Percentiles rank a stretch among this genome's conserved stretches.
Evolutionary conservation across 2,888 invertebrate genomes (phyloP).

Genomic region (Conops quadrifasciatus): DNA sequence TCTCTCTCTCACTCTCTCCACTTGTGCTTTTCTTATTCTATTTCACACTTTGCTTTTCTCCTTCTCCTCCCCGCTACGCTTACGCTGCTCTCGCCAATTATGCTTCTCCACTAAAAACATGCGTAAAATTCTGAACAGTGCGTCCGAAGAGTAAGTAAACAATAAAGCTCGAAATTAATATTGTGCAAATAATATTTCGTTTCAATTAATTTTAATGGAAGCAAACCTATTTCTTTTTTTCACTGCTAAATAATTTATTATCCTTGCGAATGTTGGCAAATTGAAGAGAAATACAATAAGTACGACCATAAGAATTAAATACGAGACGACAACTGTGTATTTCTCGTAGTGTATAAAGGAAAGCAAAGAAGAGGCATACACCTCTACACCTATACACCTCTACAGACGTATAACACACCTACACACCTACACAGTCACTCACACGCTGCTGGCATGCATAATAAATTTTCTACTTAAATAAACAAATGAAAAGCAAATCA

Average conservation of each 20-base stretch:
- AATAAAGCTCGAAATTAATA: conserved; percentile 7
- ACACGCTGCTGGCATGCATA: conserved; percentile 24
- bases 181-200: not conserved
- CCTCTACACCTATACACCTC: not conserved
- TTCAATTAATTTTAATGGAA: not conserved
- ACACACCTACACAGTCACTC: conserved; percentile 40
- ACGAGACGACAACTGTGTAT: not conserved
- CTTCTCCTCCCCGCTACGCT: not conserved
- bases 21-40: not conserved
- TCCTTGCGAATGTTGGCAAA: no score
- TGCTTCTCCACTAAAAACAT: conserved; percentile 23
- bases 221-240: not conserved
- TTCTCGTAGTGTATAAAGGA: no score
- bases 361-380: conserved; percentile 25
- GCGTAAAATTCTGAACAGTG: conserved; percentile 48
- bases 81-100: conserved; percentile 8
- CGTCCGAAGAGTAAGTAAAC: conserved; percentile 61
- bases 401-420: conserved; percentile 49
- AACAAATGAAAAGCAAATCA: conserved; percentile 28
- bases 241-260: not conserved
- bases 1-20: not conserved
- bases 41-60: not conserved
- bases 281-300: no score
- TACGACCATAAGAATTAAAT: no score
- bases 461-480: conserved; percentile 26